Base-by-base conservation (phyloP, 2,113 vertebrate genomes). In the Nycticorax nycticorax region DNA sequence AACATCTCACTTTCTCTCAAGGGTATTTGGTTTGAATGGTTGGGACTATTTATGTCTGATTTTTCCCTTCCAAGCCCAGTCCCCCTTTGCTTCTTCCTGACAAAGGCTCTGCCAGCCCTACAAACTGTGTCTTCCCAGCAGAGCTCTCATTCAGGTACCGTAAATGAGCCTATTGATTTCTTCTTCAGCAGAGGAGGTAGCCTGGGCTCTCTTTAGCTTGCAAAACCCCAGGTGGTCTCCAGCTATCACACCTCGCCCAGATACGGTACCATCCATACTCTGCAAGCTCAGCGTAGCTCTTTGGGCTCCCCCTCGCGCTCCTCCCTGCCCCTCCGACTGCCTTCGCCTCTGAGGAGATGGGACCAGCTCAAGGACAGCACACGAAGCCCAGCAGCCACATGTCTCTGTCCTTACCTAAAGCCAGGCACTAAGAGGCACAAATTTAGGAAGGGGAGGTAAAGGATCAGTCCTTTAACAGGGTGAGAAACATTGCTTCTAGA, bases 331-430 rank as follows among this genome's bases (percentile, higher is more conserved):
- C 48, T 45, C 48, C 2, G 4, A 11, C 27, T 78, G 69, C 9
- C 33, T 75, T 89, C 2, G 1, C 35, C 84, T 57, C 43, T 5
- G 13, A 57, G 62, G 41, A 89, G 88, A 28, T 8, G 18, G 20
- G 12, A 43, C 6, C 57, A 67, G 37, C n/a, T 47, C 53, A 53
- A 57, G 57, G 52, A 47, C 60, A 91, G 76, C 52, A 32, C 33
- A 14, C 0, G 0, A 80, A 85, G 41, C 47, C 35, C 89, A 84
- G 55, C 48, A 91, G 48, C 39, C 75, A 26, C 6, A 0, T 1
- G 4, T 35, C 45, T 35, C 73, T 35, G n/a, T 26, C 32, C 24
- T 84, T 27, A 53, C 27, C 47, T 39, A 48, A 48, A 72, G 37
- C 41, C 53, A 45, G 41, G 53, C 48, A 21, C 21, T 22, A n/a